phyloP scores from a whole-genome alignment of 2,797 vertebrate genomes.

The Hoplostethus atlanticus region DNA sequence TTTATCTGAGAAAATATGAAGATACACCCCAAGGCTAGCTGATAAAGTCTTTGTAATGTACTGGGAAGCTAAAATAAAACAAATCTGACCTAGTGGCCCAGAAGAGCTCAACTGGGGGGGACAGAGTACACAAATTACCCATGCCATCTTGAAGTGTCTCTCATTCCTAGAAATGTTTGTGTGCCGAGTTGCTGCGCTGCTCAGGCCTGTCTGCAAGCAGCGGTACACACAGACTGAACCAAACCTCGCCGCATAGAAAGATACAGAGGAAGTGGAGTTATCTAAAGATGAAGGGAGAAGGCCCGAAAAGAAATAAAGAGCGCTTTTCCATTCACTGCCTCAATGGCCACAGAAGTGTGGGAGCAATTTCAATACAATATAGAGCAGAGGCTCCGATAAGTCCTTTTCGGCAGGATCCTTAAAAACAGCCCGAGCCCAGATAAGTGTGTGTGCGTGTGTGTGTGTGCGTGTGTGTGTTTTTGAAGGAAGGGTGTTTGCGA shows the following conservation, averaged over 20 bases:
- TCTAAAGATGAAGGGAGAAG: constrained; percentile 69
- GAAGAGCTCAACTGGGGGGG: constrained; percentile 25
- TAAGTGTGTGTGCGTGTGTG: constrained; percentile 58
- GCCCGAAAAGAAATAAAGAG: constrained; percentile 74
- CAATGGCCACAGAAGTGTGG: constrained; percentile 87
- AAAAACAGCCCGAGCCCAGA: constrained; percentile 60
- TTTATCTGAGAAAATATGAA: constrained; percentile 73
- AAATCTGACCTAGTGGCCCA: constrained; percentile 39
- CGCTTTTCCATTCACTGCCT: constrained; percentile 84
- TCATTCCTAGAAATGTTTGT: constrained; percentile 38
- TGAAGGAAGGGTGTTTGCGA: constrained; percentile 77
- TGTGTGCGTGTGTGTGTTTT: constrained; percentile 21
- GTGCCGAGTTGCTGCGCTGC: constrained; percentile 36
- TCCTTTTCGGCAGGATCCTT: constrained; percentile 59
- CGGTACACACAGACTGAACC: constrained; percentile 52
- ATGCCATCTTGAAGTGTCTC: constrained; percentile 47
- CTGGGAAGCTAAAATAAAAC: constrained; percentile 54
- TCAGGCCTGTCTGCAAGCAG: constrained; percentile 39
- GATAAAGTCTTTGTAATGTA: constrained; percentile 48
- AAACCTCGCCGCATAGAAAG: constrained; percentile 62
- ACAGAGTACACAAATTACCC: constrained; percentile 61
- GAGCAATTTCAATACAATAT: constrained; percentile 88
- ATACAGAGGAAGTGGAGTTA: constrained; percentile 63
- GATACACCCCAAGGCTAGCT: constrained; percentile 53
- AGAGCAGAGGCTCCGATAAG: constrained; percentile 72